Base-by-base conservation (phyloP, 2,113 vertebrate genomes). In the Phylloscopus trochiloides region DNA sequence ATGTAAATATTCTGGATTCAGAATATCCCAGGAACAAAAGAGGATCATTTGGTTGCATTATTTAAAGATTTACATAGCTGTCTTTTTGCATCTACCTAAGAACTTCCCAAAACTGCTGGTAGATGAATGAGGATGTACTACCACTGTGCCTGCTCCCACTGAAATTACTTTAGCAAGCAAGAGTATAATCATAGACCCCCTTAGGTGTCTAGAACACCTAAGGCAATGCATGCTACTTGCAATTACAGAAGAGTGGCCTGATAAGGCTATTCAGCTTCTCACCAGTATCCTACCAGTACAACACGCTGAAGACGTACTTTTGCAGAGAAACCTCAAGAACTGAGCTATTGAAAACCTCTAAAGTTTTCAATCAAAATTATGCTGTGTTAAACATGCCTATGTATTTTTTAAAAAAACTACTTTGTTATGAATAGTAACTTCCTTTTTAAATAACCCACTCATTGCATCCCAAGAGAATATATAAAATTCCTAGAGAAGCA, bases 401-500 rank as follows among this genome's bases (percentile, higher is more conserved):
- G 9, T 42, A 16, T 7, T 62, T 72, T 55, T 50, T 17, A 1
- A 1, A 48, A 79, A 2, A 48, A 82, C 13, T 70, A 19, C 10
- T 75, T 90, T 50, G 9, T 54, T 57, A 45, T 40, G 17, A 79
- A 25, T 2, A 4, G 14, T 52, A 61, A 34, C 7, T 19, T 54
- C 3, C 1, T 47, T 25, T 75, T 38, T 12, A 9, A 59, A 31
- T 58, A 54, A 36, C 10, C 4, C 12, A 20, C 4, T 70, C 14
- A 14, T 20, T 1, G 0, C 3, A 36, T 7, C 4, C 19, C 14
- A 55, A 31, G 6, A 21, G 7, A 73, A 38, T n/a, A 42, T 4
- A 8, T 16, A 7, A 67, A 76, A 47, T 68, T 91, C 21, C 54
- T 40, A 59, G 17, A 61, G 26, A 57, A 83, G n/a, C 18, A 59